These are phyloP conservation scores for Cochlearius cochlearius DNA, from an alignment of 2,113 vertebrate genomes.

Conservation along the genomic window DNA sequence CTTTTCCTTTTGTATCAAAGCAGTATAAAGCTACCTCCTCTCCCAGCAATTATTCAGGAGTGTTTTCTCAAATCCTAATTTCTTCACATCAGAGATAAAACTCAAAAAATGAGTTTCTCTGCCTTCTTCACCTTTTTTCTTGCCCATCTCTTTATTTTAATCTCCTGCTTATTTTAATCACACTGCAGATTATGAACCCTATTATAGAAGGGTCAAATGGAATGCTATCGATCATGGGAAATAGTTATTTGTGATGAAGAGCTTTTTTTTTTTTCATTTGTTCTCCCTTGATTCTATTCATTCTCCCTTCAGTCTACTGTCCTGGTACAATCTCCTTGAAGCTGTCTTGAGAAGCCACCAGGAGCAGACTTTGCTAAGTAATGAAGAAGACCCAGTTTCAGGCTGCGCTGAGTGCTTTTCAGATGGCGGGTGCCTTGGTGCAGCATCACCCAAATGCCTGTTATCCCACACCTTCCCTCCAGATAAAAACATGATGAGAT, in stretches of 20 bases:
- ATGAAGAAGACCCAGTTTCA: not conserved
- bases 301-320: not conserved
- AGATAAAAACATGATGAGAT: not conserved
- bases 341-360: not conserved
- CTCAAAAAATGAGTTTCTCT: not conserved
- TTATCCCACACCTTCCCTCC: not conserved
- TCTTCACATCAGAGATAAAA: not conserved
- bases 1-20: not conserved
- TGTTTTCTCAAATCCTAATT: not conserved
- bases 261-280: not conserved
- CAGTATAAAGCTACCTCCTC: not conserved
- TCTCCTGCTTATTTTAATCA: not conserved
- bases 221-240: not conserved
- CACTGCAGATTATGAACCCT: not conserved
- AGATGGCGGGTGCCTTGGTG: not conserved
- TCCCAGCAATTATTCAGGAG: not conserved
- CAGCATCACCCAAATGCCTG: not conserved
- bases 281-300: not conserved
- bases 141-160: not conserved
- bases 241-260: constrained; percentile 7
- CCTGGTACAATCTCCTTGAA: not conserved
- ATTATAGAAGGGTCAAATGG: not conserved
- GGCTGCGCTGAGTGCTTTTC: not conserved
- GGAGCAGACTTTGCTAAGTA: not conserved
- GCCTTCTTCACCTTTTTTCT: not conserved